Conservation (phyloP, 2,797 vertebrate genomes). For the Parambassis ranga region DNA sequence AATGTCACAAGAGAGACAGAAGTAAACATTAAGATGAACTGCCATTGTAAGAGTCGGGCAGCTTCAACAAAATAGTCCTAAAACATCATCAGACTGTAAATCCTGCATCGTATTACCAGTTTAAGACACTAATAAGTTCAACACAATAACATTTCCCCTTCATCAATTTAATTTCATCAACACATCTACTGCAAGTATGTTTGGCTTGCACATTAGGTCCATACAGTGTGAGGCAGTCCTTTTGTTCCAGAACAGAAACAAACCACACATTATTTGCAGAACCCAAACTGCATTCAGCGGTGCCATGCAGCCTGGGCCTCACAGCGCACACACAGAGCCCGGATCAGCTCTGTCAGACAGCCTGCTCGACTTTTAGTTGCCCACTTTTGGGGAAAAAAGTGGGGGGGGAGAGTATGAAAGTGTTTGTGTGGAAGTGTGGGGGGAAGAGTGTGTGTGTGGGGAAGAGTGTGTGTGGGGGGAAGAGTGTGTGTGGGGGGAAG, state of each 20-base stretch:
- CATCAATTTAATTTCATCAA: slow-evolving; percentile 6
- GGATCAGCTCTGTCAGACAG: slow-evolving; percentile 24
- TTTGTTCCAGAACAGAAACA: slow-evolving; percentile 57
- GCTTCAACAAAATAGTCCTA: slow-evolving; percentile 3
- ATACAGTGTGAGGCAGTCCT: slow-evolving; percentile 9
- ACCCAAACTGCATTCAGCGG: slow-evolving; percentile 47
- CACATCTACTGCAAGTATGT: background rate
- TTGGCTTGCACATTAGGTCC: background rate
- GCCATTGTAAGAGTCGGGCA: too few relatives aligned
- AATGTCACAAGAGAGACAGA: slow-evolving; percentile 53
- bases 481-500: background rate
- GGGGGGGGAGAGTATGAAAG: slow-evolving; percentile 18
- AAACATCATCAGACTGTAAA: slow-evolving; percentile 3
- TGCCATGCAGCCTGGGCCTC: slow-evolving; percentile 52
- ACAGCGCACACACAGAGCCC: slow-evolving; percentile 24
- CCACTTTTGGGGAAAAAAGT: slow-evolving; percentile 46
- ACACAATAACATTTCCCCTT: background rate
- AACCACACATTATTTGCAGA: slow-evolving; percentile 55
- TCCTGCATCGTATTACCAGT: background rate
- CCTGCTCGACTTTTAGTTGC: slow-evolving; percentile 39
- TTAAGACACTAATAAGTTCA: background rate
- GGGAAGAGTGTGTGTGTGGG: background rate
- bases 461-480: background rate
- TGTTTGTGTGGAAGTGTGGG: slow-evolving; percentile 11
- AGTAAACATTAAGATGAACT: slow-evolving; percentile 37